Percentiles rank a stretch among this genome's conserved stretches.
phyloP scores from a whole-genome alignment of 2,797 vertebrate species.

The Mormyrops boulengeri region DNA sequence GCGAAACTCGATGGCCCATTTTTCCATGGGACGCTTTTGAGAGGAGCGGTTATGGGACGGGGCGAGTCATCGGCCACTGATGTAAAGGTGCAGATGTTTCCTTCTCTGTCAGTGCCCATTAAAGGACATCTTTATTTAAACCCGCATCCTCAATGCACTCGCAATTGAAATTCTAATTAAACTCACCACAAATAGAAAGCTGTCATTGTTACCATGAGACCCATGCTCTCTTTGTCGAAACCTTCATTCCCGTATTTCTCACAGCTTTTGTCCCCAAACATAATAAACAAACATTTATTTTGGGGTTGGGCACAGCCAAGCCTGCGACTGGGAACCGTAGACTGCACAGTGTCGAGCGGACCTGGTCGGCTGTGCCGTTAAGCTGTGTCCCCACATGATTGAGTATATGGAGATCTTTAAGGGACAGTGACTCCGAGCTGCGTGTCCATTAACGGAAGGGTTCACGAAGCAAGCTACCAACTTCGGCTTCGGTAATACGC shows the following conservation, averaged over 20 bases:
- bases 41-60: not conserved
- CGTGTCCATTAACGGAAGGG: not conserved
- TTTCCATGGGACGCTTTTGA: not conserved
- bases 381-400: not conserved
- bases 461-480: not conserved
- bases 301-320: not conserved
- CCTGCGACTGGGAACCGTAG: not conserved
- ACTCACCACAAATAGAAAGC: not conserved
- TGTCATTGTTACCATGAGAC: not conserved
- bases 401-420: not conserved
- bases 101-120: not conserved
- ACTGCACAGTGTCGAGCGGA: not conserved
- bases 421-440: not conserved
- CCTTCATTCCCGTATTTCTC: not conserved
- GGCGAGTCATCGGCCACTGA: not conserved
- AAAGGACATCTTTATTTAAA: not conserved
- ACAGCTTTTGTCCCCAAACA: not conserved
- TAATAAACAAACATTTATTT: not conserved
- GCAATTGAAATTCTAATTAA: slow-evolving; percentile 9
- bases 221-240: not conserved
- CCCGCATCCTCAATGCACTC: not conserved
- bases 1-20: no score
- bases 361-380: not conserved
- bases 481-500: not conserved
- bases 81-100: slow-evolving; percentile 1